A percentile compares a stretch with the other conserved stretches of the same genome.
phyloP scores from a whole-genome alignment of 2,888 invertebrate species.

The Neelides folsomi region DNA sequence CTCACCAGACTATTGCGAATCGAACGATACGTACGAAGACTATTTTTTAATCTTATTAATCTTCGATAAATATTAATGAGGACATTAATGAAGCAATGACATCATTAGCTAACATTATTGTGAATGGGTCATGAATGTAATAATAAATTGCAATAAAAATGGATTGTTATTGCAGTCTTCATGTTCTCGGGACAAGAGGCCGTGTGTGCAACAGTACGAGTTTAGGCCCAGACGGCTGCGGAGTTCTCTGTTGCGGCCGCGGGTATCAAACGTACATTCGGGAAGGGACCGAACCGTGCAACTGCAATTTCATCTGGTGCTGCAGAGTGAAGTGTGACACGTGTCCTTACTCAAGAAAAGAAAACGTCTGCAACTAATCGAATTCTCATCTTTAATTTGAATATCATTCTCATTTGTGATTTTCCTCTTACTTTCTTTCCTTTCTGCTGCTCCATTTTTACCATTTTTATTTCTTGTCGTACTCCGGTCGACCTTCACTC shows the following conservation, averaged over 20 bases:
- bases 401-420: too few relatives aligned
- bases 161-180: slow-evolving; percentile 14
- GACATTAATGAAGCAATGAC: neutral
- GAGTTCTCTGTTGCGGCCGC: slow-evolving; percentile 71
- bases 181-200: slow-evolving; percentile 60
- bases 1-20: slow-evolving; percentile 82
- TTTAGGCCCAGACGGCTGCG: slow-evolving; percentile 71
- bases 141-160: too few relatives aligned
- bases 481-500: too few relatives aligned
- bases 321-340: slow-evolving; percentile 78
- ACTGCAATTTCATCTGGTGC: slow-evolving; percentile 83
- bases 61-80: neutral
- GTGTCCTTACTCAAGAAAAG: slow-evolving; percentile 41
- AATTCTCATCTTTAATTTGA: neutral
- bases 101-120: neutral
- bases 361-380: slow-evolving; percentile 30
- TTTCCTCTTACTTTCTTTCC: too few relatives aligned
- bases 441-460: too few relatives aligned
- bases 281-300: slow-evolving; percentile 64
- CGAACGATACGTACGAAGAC: slow-evolving; percentile 60
- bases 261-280: slow-evolving; percentile 57
- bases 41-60: neutral
- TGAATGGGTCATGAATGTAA: neutral
- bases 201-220: slow-evolving; percentile 66
- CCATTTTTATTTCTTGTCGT: too few relatives aligned